Evolutionary conservation across 2,113 vertebrate genomes (phyloP).

Genomic region (Trematocara zebra): DNA sequence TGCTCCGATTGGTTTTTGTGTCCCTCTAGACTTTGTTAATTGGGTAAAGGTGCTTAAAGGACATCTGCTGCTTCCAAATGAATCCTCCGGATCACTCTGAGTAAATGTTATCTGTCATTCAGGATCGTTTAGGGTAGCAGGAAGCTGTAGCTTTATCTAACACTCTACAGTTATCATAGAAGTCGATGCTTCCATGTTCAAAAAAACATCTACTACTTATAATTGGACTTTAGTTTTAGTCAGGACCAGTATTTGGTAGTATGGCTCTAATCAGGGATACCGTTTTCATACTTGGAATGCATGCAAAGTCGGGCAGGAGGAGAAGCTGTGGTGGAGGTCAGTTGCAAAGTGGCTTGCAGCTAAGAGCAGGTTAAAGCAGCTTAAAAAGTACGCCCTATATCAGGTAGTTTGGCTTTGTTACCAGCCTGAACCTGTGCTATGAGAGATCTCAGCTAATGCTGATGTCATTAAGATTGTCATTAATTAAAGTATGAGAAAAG

Average conservation of each 20-base stretch:
- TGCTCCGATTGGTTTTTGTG: neutral
- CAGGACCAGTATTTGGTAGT: neutral
- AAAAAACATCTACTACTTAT: neutral
- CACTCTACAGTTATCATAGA: neutral
- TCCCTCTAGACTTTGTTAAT: constrained; percentile 25
- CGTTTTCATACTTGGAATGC: neutral
- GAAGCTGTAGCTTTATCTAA: neutral
- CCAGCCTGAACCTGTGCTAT: neutral
- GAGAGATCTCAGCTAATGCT: neutral
- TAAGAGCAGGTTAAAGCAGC: too few species aligned
- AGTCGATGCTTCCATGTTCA: neutral
- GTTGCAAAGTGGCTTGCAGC: too few species aligned
- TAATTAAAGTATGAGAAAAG: too few species aligned
- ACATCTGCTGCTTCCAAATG: constrained; percentile 25
- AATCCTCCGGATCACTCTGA: neutral
- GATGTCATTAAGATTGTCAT: neutral
- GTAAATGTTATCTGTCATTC: neutral
- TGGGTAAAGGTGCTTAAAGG: constrained; percentile 8
- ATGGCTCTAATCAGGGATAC: neutral
- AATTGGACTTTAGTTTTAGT: neutral
- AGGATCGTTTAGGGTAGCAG: neutral
- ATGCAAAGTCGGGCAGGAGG: neutral
- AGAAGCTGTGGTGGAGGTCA: neutral
- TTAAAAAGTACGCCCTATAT: too few species aligned
- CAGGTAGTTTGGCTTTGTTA: too few species aligned